Evolutionary conservation across 2,113 vertebrate species (phyloP).

Genomic region (Meleagris gallopavo): DNA sequence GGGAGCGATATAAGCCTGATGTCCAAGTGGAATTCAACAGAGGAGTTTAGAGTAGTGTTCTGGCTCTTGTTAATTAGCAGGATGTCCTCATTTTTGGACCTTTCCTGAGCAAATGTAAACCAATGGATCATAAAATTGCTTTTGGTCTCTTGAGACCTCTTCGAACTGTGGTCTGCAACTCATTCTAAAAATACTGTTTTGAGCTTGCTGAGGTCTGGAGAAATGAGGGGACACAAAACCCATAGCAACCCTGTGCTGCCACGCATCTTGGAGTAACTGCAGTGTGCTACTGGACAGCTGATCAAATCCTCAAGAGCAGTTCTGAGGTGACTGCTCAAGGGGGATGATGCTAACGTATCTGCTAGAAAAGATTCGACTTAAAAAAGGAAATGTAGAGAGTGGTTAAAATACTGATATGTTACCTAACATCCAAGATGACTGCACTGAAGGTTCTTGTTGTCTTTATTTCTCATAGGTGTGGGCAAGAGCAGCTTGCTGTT

Average conservation of each 20-base stretch:
- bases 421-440: background rate
- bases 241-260: background rate
- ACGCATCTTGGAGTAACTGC: background rate
- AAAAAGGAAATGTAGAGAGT: background rate
- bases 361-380: background rate
- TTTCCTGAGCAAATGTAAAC: background rate
- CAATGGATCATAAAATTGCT: background rate
- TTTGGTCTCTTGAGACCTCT: background rate
- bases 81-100: background rate
- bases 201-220: background rate
- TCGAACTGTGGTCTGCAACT: background rate
- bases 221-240: background rate
- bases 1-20: background rate
- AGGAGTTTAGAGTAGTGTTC: background rate
- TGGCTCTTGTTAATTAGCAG: background rate
- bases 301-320: background rate
- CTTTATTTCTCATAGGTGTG: slow-evolving; percentile 84
- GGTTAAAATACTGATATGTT: background rate
- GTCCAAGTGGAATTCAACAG: background rate
- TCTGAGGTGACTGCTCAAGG: background rate
- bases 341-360: background rate
- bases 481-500: slow-evolving; percentile 98
- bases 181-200: background rate
- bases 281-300: background rate
- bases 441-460: slow-evolving; percentile 29